Base-by-base conservation (phyloP, 2,113 vertebrate genomes). In the Pipra filicauda region DNA sequence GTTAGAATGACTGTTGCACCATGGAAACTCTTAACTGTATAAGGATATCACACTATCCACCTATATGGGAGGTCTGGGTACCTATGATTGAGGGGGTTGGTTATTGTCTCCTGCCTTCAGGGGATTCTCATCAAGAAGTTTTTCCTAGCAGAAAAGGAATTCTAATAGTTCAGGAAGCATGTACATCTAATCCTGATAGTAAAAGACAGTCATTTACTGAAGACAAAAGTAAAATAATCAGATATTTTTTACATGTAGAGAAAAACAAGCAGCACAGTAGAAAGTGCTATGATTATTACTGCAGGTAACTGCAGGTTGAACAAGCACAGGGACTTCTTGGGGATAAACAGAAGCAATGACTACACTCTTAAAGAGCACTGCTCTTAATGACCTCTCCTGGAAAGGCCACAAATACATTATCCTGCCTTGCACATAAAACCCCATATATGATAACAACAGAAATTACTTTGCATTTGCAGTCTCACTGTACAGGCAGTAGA, bases 31-130 rank as follows among this genome's bases (percentile, higher is more conserved):
- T 91, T 88, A 95, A 90, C 78, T 83, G 74, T 37, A 48, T 87
- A 95, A 73, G 21, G 58, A 93, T 85, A 46, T 77, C 89, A 85
- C 85, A 80, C 85, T 96, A 78, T 64, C 67, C 87, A 94, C 81
- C 96, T 94, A 88, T 14, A 88, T 69, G 21, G 21, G 46, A 70
- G 77, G 22, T 61, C 30, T 72, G 39, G 7, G 22, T 44, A 74
- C 16, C 12, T 37, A 35, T 33, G 33, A 31, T 4, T 55, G 27
- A 20, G 23, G 17, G 8, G 11, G 11, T 11, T 67, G 20, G 26
- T 61, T 71, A 86, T 28, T 71, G 31, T 26, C 57, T 75, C 43
- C 52, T 81, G 61, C 31, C 28, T 75, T 91, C 9, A 71, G n/a
- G 11, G 24, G 4, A 44, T 71, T 94, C 49, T 88, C 46, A 73